Percentiles rank a stretch among this genome's conserved stretches.
Evolutionary conservation across 2,797 vertebrate genomes (phyloP).

Genomic region (Argentina silus): DNA sequence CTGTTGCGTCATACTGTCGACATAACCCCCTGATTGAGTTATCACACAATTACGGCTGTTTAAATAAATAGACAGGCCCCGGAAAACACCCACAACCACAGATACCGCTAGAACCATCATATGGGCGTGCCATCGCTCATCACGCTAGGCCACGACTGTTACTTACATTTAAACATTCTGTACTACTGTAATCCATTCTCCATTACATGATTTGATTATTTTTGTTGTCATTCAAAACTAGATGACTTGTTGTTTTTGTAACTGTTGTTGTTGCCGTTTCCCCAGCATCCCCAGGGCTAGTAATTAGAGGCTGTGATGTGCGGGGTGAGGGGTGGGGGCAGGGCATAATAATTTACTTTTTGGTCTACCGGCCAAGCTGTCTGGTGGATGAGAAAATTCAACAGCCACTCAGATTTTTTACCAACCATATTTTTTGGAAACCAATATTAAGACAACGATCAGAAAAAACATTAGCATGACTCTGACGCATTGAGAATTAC

Average conservation of each 20-base stretch:
- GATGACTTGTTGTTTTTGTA: neutral
- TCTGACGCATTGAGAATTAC: too few species aligned
- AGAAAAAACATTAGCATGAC: too few species aligned
- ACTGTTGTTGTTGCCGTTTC: conserved; percentile 43
- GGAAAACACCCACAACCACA: conserved; percentile 27
- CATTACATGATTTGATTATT: neutral
- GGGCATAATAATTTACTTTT: too few species aligned
- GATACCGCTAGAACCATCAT: conserved; percentile 9
- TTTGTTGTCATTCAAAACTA: neutral
- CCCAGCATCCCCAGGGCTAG: conserved; percentile 55
- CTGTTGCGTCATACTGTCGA: conserved; percentile 41
- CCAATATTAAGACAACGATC: too few species aligned
- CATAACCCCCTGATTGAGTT: conserved; percentile 39
- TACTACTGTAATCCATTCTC: neutral
- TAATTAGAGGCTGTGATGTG: conserved; percentile 68
- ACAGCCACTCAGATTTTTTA: too few species aligned
- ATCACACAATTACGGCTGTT: conserved; percentile 65
- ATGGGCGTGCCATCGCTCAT: conserved; percentile 33
- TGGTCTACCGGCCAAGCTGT: too few species aligned
- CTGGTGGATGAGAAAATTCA: too few species aligned
- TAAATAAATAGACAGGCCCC: conserved; percentile 53
- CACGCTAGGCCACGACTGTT: conserved; percentile 15
- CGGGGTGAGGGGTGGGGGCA: conserved; percentile 11
- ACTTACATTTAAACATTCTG: too few species aligned
- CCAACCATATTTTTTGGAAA: too few species aligned